Conservation (phyloP, 23 tunicate species). For the Ciona savignyi region DNA sequence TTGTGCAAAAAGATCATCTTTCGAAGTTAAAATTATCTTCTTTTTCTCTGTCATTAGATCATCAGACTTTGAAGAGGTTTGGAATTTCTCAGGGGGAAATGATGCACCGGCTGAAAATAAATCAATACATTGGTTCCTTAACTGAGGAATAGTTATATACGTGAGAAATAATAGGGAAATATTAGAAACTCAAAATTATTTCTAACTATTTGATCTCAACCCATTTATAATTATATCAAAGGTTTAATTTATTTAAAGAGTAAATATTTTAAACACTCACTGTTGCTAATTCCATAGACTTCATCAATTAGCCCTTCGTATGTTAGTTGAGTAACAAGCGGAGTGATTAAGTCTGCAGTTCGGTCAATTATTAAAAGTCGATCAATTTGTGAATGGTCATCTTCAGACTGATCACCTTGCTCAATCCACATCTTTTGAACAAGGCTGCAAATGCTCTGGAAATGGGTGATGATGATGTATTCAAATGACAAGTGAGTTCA, state of each 20-base stretch:
- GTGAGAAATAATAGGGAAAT: no score
- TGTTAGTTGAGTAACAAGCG: conserved; percentile 79
- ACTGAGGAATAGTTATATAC: no score
- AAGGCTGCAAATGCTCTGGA: conserved; percentile 13
- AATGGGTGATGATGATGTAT: no score
- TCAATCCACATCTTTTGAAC: conserved; percentile 52
- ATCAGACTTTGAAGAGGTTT: conserved; percentile 44
- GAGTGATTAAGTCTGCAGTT: conserved; percentile 58
- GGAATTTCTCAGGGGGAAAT: conserved; percentile 86
- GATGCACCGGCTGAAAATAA: conserved; percentile 60
- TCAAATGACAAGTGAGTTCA: no score
- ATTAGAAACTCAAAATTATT: no score
- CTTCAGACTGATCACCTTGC: conserved; percentile 21
- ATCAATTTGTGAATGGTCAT: conserved; percentile 63
- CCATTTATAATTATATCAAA: background rate
- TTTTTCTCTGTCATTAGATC: conserved; percentile 61
- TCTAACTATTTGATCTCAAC: no score
- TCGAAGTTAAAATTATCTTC: conserved; percentile 74
- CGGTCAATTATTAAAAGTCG: conserved; percentile 65
- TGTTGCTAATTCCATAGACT: conserved; percentile 64
- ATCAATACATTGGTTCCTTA: no score
- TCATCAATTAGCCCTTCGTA: conserved; percentile 95
- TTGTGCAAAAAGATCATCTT: conserved; percentile 58
- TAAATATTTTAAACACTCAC: conserved; percentile 15
- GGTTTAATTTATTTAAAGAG: background rate